A percentile compares a stretch with the other conserved stretches of the same genome.
Evolutionary conservation across 2,797 vertebrate genomes (phyloP).

Genomic region (Semaprochilodus insignis): DNA sequence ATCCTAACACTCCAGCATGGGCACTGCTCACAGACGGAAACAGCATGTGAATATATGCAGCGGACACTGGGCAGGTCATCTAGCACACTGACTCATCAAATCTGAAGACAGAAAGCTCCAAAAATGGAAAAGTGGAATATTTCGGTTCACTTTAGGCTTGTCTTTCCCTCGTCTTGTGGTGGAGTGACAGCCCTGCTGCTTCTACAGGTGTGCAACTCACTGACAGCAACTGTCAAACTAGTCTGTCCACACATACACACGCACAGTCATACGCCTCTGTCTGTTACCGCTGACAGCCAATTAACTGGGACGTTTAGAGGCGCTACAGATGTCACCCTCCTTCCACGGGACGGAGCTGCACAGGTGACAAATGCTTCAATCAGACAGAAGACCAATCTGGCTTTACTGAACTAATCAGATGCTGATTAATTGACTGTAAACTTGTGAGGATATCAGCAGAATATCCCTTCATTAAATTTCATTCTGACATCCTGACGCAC

Average conservation of each 20-base stretch:
- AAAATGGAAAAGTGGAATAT: conserved; percentile 15
- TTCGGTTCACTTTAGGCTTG: background rate
- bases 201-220: conserved; percentile 31
- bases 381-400: conserved; percentile 4
- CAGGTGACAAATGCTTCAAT: conserved; percentile 38
- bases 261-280: conserved; percentile 28
- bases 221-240: conserved; percentile 44
- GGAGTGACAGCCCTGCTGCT: conserved; percentile 21
- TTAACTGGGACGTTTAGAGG: conserved; percentile 39
- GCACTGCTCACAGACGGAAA: background rate
- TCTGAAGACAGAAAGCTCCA: background rate
- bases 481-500: background rate
- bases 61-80: background rate
- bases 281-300: conserved; percentile 44
- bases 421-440: conserved; percentile 17
- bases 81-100: conserved; percentile 1
- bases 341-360: background rate
- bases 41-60: background rate
- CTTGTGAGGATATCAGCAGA: background rate
- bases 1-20: too few relatives aligned
- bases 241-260: conserved; percentile 28
- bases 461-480: conserved; percentile 10
- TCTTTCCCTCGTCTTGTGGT: background rate
- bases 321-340: conserved; percentile 16
- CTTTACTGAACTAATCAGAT: background rate